These are phyloP conservation scores for Sapajus apella DNA, from an alignment of 2,113 vertebrate species.

Conservation along the genomic window DNA sequence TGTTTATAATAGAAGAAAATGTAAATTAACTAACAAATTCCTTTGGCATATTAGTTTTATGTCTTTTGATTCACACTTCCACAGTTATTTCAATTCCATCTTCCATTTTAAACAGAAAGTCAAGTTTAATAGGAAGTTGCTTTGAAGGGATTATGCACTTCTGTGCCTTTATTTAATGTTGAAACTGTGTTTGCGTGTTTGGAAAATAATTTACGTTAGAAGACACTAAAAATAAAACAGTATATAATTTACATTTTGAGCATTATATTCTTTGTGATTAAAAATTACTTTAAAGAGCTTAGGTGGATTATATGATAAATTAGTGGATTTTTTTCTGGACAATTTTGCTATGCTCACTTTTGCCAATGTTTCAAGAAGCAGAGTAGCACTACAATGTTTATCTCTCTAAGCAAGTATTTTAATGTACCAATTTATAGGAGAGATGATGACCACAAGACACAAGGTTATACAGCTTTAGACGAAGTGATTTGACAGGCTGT, in stretches of 20 bases:
- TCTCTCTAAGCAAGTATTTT: neutral
- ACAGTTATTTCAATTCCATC: neutral
- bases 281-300: neutral
- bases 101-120: neutral
- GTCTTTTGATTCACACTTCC: neutral
- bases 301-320: neutral
- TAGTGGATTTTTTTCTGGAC: neutral
- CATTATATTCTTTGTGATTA: neutral
- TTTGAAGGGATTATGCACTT: neutral
- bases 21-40: conserved; percentile 12
- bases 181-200: neutral
- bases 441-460: neutral
- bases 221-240: neutral
- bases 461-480: neutral
- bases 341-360: neutral
- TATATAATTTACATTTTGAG: neutral
- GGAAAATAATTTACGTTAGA: neutral
- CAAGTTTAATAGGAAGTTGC: neutral
- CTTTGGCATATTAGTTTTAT: neutral
- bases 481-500: neutral
- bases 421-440: neutral
- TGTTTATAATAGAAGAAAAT: neutral
- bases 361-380: neutral
- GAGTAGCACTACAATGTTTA: neutral
- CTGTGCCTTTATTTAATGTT: neutral